phyloP scores from a whole-genome alignment of 2,888 invertebrate genomes.

The Netelia melanura region DNA sequence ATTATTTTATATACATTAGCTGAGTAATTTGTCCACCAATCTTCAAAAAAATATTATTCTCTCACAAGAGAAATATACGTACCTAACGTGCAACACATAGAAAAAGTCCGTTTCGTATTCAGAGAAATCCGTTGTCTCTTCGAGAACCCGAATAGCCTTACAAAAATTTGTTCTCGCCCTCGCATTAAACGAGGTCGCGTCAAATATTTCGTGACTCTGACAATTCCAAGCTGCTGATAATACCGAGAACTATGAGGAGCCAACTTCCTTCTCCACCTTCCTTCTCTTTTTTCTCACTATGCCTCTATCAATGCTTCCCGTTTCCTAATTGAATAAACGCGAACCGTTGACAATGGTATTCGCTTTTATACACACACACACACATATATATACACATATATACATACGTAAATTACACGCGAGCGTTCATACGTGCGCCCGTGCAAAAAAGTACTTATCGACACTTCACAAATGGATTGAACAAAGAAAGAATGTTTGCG shows the following conservation, averaged over 20 bases:
- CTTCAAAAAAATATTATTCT: too few relatives aligned
- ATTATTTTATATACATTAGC: background rate
- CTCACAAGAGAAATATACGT: too few relatives aligned
- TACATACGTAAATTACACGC: background rate
- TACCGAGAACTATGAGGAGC: slow-evolving; percentile 16
- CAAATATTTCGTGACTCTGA: slow-evolving; percentile 61
- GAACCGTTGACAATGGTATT: slow-evolving; percentile 48
- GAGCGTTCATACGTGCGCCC: slow-evolving; percentile 25
- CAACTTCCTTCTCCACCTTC: slow-evolving; percentile 2
- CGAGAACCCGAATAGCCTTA: slow-evolving; percentile 8
- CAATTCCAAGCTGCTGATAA: slow-evolving; percentile 26
- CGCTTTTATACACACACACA: background rate
- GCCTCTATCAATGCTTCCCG: background rate
- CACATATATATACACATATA: background rate
- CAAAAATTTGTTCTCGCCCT: slow-evolving; percentile 22
- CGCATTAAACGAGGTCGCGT: slow-evolving; percentile 54
- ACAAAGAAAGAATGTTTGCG: slow-evolving; percentile 66
- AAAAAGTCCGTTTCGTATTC: too few relatives aligned
- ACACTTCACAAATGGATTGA: slow-evolving; percentile 65
- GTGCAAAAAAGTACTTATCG: slow-evolving; percentile 65
- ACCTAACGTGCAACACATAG: too few relatives aligned
- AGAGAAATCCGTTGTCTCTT: background rate
- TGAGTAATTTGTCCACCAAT: too few relatives aligned
- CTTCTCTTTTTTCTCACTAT: background rate
- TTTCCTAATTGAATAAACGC: slow-evolving; percentile 57